Conservation (phyloP, 2,888 invertebrate genomes). For the Sarcophaga carnaria region DNA sequence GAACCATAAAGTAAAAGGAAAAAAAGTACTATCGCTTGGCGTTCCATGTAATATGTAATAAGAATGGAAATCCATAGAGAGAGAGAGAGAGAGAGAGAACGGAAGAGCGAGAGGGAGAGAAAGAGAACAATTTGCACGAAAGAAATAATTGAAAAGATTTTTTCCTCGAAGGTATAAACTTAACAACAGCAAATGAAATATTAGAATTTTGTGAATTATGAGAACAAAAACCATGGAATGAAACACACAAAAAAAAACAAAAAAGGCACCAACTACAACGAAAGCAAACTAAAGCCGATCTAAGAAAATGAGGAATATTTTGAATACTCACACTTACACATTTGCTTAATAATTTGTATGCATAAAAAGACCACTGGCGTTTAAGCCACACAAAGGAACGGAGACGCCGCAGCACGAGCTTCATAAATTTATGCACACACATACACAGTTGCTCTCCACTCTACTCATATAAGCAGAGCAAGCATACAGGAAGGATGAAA, state of each 20-base stretch:
- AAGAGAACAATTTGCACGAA: constrained; percentile 58
- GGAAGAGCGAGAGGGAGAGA: neutral
- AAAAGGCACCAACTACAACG: constrained; percentile 6
- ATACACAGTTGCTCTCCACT: neutral
- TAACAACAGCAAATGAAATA: constrained; percentile 65
- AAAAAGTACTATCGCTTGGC: constrained; percentile 19
- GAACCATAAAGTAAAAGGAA: constrained; percentile 51
- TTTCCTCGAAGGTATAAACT: constrained; percentile 67
- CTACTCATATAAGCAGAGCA: neutral
- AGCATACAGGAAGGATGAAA: constrained; percentile 53
- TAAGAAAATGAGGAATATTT: constrained; percentile 31
- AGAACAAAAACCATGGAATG: constrained; percentile 1
- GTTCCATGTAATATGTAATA: constrained; percentile 8
- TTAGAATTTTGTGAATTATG: constrained; percentile 59
- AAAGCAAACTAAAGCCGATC: constrained; percentile 19
- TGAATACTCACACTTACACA: constrained; percentile 2
- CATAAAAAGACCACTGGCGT: constrained; percentile 58
- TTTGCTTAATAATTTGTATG: neutral
- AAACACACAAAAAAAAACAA: neutral
- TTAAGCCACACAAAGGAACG: constrained; percentile 51
- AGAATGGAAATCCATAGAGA: neutral
- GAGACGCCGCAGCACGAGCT: constrained; percentile 59
- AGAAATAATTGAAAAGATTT: constrained; percentile 68
- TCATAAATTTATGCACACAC: neutral
- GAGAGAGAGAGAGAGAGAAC: neutral